A percentile compares a stretch with the other conserved stretches of the same genome.
Conservation (phyloP, 2,113 vertebrate genomes). For the Upupa epops region DNA sequence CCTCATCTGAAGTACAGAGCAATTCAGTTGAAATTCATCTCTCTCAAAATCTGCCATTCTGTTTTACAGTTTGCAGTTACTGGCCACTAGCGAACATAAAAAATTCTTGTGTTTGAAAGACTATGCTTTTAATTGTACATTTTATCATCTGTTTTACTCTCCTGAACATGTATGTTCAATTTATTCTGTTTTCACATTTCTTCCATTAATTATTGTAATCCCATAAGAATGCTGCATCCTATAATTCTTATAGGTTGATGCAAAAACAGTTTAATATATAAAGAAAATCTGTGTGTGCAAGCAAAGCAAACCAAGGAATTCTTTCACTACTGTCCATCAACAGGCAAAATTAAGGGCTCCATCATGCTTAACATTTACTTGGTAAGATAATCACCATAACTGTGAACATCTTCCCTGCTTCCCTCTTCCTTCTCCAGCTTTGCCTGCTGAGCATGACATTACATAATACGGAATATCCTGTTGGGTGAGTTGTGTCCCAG, state of each 20-base stretch:
- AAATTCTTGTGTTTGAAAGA: neutral
- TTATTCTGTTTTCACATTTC: neutral
- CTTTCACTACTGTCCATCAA: neutral
- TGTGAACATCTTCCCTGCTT: neutral
- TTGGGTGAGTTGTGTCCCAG: neutral
- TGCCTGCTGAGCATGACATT: neutral
- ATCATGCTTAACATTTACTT: neutral
- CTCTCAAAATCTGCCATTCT: neutral
- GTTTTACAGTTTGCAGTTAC: neutral
- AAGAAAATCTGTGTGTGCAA: neutral
- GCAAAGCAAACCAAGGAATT: neutral
- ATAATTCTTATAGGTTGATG: neutral
- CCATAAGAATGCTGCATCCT: neutral
- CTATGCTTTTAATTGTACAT: neutral
- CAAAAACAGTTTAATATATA: neutral
- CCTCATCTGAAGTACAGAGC: neutral
- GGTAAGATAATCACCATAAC: neutral
- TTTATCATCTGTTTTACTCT: neutral
- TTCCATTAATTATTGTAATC: neutral
- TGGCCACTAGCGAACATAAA: neutral
- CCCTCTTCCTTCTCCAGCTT: neutral
- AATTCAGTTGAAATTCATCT: neutral
- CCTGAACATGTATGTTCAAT: neutral
- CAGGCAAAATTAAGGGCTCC: neutral
- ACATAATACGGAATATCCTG: neutral